Percentiles rank a stretch among this genome's conserved stretches.
phyloP scores from a whole-genome alignment of 2,888 invertebrate genomes.

The Hyppa rectilinea region DNA sequence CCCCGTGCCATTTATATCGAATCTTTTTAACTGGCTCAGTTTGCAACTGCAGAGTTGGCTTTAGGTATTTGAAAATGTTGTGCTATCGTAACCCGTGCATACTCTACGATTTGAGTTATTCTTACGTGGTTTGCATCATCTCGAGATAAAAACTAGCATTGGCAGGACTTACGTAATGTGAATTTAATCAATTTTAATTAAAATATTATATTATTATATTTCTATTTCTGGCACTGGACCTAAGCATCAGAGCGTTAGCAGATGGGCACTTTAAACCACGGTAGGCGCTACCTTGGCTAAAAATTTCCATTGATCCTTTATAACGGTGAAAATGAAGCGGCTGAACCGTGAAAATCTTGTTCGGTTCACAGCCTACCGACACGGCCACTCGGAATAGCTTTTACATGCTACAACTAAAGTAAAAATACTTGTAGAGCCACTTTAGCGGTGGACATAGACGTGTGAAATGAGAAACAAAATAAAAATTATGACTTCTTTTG shows the following conservation, averaged over 20 bases:
- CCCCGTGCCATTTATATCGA: constrained; percentile 68
- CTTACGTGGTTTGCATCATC: constrained; percentile 16
- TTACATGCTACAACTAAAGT: constrained; percentile 63
- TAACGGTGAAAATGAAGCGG: constrained; percentile 71
- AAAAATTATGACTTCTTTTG: constrained; percentile 27
- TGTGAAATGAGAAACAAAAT: constrained; percentile 54
- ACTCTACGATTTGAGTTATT: constrained; percentile 1
- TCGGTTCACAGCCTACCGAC: constrained; percentile 71
- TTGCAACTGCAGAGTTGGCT: constrained; percentile 31
- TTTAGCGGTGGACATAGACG: constrained; percentile 45
- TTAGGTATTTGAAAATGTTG: constrained; percentile 25
- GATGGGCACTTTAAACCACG: constrained; percentile 28
- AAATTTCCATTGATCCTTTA: constrained; percentile 75
- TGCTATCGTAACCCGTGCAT: background rate
- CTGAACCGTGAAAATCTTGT: constrained; percentile 75
- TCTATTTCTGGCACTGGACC: constrained; percentile 27
- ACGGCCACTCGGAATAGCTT: constrained; percentile 66
- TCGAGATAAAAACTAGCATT: background rate
- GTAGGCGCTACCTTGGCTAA: constrained; percentile 61
- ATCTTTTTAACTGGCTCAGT: constrained; percentile 67
- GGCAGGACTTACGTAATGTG: constrained; percentile 6
- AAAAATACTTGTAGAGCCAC: constrained; percentile 57
- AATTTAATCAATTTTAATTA: background rate
- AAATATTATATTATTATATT: constrained; percentile 3
- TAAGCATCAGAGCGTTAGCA: constrained; percentile 32